phyloP scores from a whole-genome alignment of 1,140 invertebrate species.

The Lasioglossum albipes region DNA sequence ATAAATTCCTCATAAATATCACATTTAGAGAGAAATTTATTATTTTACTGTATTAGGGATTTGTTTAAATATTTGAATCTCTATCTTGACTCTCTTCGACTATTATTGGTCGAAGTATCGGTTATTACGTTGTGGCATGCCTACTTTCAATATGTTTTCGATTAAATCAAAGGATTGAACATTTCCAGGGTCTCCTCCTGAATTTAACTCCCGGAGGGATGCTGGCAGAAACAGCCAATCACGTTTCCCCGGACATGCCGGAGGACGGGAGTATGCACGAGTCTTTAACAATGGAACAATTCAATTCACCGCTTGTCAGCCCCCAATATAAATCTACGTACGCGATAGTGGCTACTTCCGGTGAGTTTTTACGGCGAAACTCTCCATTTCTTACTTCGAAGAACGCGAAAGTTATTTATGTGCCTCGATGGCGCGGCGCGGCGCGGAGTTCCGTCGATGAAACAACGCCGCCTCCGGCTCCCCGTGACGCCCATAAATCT shows the following conservation, averaged over 20 bases:
- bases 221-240: conserved; percentile 74
- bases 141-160: background rate
- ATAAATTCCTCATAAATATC: too few species aligned
- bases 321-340: conserved; percentile 78
- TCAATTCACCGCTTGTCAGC: conserved; percentile 80
- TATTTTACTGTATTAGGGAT: too few species aligned
- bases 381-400: background rate
- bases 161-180: background rate
- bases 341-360: conserved; percentile 74
- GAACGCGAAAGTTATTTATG: background rate
- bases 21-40: too few species aligned
- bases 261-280: conserved; percentile 74
- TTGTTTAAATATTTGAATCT: too few species aligned
- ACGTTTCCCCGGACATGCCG: conserved; percentile 76
- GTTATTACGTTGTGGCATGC: background rate
- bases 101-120: background rate
- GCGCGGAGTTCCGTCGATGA: too few species aligned
- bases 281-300: conserved; percentile 81
- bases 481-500: too few species aligned
- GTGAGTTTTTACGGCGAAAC: conserved; percentile 51
- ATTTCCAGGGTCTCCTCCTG: conserved; percentile 81
- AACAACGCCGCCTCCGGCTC: too few species aligned
- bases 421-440: too few species aligned
- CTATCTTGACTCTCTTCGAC: too few species aligned
- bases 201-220: conserved; percentile 81